These are phyloP conservation scores for Trachymyrmex cornetzi DNA, from an alignment of 1,140 invertebrate genomes.

Conservation along the genomic window DNA sequence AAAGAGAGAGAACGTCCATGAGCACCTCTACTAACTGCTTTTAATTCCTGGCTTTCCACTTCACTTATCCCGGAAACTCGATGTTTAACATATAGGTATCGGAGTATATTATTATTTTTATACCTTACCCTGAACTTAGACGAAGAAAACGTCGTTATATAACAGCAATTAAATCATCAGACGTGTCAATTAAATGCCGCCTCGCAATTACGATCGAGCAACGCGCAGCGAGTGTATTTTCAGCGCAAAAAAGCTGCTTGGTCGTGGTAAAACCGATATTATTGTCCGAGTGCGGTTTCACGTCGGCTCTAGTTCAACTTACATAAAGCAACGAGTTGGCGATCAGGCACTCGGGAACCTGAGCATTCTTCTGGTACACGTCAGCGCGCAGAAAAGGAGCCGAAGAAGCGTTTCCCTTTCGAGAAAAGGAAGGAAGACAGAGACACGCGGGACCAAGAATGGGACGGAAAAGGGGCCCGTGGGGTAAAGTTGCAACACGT, in stretches of 20 bases:
- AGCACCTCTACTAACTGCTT: not conserved
- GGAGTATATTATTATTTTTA: not conserved
- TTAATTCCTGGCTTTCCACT: not conserved
- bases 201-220: not conserved
- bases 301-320: not conserved
- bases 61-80: conserved; percentile 12
- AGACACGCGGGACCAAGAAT: conserved; percentile 23
- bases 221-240: not conserved
- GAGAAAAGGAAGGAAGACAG: conserved; percentile 32
- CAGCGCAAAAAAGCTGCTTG: conserved; percentile 1
- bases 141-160: conserved; percentile 8
- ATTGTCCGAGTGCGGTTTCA: conserved; percentile 15
- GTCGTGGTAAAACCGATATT: not conserved
- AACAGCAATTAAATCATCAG: conserved; percentile 17
- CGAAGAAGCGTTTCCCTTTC: conserved; percentile 49
- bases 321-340: conserved; percentile 21
- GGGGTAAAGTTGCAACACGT: conserved; percentile 45
- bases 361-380: conserved; percentile 61
- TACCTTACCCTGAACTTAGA: conserved; percentile 1
- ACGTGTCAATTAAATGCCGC: conserved; percentile 9
- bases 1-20: not conserved
- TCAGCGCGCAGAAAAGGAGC: conserved; percentile 53
- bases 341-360: not conserved
- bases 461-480: conserved; percentile 30
- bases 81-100: conserved; percentile 9